Base-by-base conservation (phyloP, 2,888 invertebrate species). In the Pemphredon lugubris region DNA sequence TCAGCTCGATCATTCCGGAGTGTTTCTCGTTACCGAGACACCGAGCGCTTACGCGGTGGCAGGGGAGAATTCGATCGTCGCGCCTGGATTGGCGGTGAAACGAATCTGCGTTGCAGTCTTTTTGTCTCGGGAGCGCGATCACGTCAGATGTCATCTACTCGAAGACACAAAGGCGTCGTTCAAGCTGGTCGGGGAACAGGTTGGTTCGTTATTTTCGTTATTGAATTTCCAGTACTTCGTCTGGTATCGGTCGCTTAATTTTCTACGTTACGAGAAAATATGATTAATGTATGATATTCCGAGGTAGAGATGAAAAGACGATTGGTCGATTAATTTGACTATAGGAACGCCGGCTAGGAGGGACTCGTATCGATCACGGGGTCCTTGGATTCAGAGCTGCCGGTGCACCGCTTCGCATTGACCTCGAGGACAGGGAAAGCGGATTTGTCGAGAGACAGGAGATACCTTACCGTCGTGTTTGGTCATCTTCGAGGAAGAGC, bases 111-210 rank as follows among this genome's bases (percentile, higher is more conserved):
- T 98, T 21, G 96, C 96, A 26, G 93, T 96, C 34, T 98, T 97
- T 88, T 64, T 80, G 16, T 82, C 85, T 0, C 65, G 77, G 2
- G 84, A 85, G 50, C 77, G 83, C 9, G 85, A 85, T 63, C 77
- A 81, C 37, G 91, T 98, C 75, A 93, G 97, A 75, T 95, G 98
- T 51, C 97, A 98, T 88, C 95, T 97, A 66, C 93, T 98, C 66
- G 96, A 97, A 87, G 97, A 98, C 87, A 97, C 97, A 5, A 95
- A 95, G 57, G 96, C 96, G 83, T 96, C 97, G 20, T 93, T 97
- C 86, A 96, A 97, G 90, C 75, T 85, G 44, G 63, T 85, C 14
- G 65, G 67, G 18, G 85, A 85, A 55, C 84, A 79, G 77, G 84
- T 84, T 48, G 67, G 77, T 34, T 9, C 13, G 18, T 18, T 30